Base-by-base conservation (phyloP, 2,888 invertebrate species). In the Leistus spinibarbis region DNA sequence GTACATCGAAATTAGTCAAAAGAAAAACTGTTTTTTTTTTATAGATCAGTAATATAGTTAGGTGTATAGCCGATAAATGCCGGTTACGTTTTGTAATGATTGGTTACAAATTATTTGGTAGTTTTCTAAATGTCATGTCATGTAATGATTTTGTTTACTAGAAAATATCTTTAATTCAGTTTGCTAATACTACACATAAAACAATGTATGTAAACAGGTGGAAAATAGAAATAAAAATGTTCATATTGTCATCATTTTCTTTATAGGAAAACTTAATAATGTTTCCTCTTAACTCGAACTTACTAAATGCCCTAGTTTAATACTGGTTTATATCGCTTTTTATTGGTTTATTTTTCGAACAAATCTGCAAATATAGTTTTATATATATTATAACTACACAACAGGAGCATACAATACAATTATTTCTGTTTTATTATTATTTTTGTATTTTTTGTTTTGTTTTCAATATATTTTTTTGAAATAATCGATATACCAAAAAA, bases 181-280 rank as follows among this genome's bases (percentile, higher is more conserved):
- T 19, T 60, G n/a, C 57, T 60, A 40, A 23, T 17, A 69, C 60
- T 70, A 70, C 63, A 63, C 20, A 63, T 20, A 19, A 63, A 63
- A 22, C 23, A 22, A 22, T 20, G 13, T 9, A 19, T 57, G n/a
- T 63, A 63, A 63, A 22, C 22, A 3, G 10, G 19, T 3, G 40
- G 13, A 40, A 40, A 40, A 10, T n/a, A n/a, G n/a, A n/a, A n/a
- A n/a, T n/a, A n/a, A n/a, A n/a, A n/a, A n/a, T n/a, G n/a, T 40
- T 40, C 40, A 40, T 40, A 40, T 40, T 40, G 40, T 40, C 40
- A 40, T 40, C 40, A 40, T 40, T 10, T 40, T 40, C 40, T 16
- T 60, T 60, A 17, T n/a, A 10, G 60, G 60, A 17, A 60, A 60
- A 16, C 17, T 3, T 3, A 2, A 3, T 16, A 54, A 54, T 16